These are phyloP conservation scores for Sebastes diploproa DNA, from an alignment of 2,797 vertebrate species.

Conservation along the genomic window DNA sequence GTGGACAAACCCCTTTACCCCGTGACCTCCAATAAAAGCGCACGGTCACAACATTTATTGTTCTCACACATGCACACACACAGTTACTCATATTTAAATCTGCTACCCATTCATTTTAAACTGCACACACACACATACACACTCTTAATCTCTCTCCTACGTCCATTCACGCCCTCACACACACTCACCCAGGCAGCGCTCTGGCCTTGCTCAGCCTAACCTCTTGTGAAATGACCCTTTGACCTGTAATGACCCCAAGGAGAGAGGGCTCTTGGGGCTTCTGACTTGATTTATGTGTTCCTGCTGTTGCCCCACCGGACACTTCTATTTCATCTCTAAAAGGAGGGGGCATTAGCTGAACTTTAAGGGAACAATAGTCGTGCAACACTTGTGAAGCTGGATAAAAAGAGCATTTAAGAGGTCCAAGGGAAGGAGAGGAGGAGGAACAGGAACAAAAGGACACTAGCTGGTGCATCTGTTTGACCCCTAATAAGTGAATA, in stretches of 20 bases:
- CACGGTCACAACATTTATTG: constrained; percentile 52
- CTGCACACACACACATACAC: background rate
- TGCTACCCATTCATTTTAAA: background rate
- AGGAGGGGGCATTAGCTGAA: constrained; percentile 83
- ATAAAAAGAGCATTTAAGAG: constrained; percentile 57
- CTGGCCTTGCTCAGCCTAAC: constrained; percentile 77
- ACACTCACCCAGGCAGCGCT: constrained; percentile 50
- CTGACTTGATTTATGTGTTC: constrained; percentile 96
- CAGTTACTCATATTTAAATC: background rate
- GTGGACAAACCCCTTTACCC: constrained; percentile 59
- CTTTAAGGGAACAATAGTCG: constrained; percentile 89
- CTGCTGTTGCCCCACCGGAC: constrained; percentile 91
- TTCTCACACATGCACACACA: constrained; percentile 28
- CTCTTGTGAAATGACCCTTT: constrained; percentile 79
- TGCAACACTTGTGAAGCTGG: constrained; percentile 75
- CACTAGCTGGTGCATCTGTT: constrained; percentile 44
- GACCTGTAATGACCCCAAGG: constrained; percentile 88
- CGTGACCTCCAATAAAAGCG: constrained; percentile 59
- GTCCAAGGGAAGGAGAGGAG: constrained; percentile 28
- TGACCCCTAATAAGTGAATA: constrained; percentile 44
- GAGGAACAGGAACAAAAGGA: constrained; percentile 56
- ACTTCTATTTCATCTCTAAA: constrained; percentile 95
- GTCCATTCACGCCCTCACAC: constrained; percentile 42
- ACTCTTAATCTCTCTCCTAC: background rate
- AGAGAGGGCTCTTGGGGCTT: constrained; percentile 86